Conservation (phyloP, 2,888 invertebrate species). For the Merodon equestris region DNA sequence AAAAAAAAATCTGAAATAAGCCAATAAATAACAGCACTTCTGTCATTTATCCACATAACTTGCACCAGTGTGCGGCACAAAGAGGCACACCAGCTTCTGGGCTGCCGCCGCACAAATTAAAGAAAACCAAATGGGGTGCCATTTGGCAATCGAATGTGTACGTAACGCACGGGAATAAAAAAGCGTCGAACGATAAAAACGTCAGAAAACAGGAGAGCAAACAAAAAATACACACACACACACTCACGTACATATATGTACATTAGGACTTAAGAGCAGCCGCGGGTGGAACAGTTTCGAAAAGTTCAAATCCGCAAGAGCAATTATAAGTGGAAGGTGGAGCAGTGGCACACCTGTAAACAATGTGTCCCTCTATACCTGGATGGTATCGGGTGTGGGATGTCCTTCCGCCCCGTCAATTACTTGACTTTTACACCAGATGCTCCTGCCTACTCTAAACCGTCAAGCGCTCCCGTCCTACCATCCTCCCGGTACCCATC, state of each 20-base stretch:
- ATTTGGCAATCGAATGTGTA: constrained; percentile 68
- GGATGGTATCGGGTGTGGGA: constrained; percentile 21
- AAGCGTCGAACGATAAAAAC: constrained; percentile 56
- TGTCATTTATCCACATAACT: constrained; percentile 78
- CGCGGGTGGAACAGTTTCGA: too few species aligned
- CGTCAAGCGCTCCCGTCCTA: background rate
- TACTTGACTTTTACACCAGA: constrained; percentile 57
- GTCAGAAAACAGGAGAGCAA: constrained; percentile 6
- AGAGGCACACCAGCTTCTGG: constrained; percentile 43
- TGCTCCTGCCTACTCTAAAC: constrained; percentile 28
- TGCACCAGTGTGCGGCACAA: constrained; percentile 73
- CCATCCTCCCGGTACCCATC: background rate
- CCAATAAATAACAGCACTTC: constrained; percentile 78
- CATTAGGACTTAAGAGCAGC: constrained; percentile 7
- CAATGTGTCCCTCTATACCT: constrained; percentile 51
- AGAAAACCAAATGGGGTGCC: constrained; percentile 69
- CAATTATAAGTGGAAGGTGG: constrained; percentile 59
- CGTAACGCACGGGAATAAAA: constrained; percentile 48
- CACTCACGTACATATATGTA: constrained; percentile 4
- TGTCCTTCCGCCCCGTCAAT: constrained; percentile 51
- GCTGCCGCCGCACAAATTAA: constrained; percentile 59
- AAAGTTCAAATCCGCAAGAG: constrained; percentile 67
- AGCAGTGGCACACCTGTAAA: constrained; percentile 59
- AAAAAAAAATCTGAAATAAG: constrained; percentile 32
- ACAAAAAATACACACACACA: constrained; percentile 17